These are phyloP conservation scores for Ricordea florida DNA, from an alignment of 92 coral and sea anemone species.

Conservation along the genomic window DNA sequence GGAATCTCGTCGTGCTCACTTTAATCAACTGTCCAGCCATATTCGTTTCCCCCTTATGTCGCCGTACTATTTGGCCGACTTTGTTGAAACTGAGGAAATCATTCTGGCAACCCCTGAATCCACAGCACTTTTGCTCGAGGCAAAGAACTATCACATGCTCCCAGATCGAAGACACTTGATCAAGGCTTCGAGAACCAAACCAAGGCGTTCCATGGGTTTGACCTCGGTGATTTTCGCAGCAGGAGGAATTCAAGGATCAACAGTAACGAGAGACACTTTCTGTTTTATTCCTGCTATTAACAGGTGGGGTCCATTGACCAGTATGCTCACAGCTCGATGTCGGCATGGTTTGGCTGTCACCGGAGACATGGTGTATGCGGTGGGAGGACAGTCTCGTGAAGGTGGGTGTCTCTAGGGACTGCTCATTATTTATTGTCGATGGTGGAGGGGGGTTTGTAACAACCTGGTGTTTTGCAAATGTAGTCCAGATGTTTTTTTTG, in stretches of 20 bases:
- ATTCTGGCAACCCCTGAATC: constrained; percentile 86
- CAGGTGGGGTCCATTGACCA: constrained; percentile 87
- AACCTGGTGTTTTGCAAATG: too few species aligned
- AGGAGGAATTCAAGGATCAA: constrained; percentile 94
- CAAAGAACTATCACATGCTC: constrained; percentile 95
- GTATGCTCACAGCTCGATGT: constrained; percentile 92
- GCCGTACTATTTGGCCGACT: constrained; percentile 95
- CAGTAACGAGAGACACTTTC: constrained; percentile 87
- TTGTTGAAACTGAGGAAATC: constrained; percentile 90
- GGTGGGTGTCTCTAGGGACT: constrained; percentile 33
- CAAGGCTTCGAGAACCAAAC: constrained; percentile 85
- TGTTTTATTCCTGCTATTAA: constrained; percentile 87
- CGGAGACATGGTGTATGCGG: constrained; percentile 99
- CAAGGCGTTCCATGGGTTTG: constrained; percentile 92
- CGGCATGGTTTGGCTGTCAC: constrained; percentile 96
- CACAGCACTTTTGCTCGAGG: constrained; percentile 86
- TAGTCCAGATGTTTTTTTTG: too few species aligned
- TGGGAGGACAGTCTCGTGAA: constrained; percentile 98
- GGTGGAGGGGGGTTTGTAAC: too few species aligned
- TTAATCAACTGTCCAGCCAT: constrained; percentile 77
- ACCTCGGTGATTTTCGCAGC: constrained; percentile 95
- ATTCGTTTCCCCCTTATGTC: constrained; percentile 97
- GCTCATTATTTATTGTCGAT: neutral
- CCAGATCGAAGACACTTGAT: constrained; percentile 97
- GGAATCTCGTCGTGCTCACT: constrained; percentile 55